These are phyloP conservation scores for Drosophila birchii DNA, from an alignment of 2,888 invertebrate species.

Conservation along the genomic window DNA sequence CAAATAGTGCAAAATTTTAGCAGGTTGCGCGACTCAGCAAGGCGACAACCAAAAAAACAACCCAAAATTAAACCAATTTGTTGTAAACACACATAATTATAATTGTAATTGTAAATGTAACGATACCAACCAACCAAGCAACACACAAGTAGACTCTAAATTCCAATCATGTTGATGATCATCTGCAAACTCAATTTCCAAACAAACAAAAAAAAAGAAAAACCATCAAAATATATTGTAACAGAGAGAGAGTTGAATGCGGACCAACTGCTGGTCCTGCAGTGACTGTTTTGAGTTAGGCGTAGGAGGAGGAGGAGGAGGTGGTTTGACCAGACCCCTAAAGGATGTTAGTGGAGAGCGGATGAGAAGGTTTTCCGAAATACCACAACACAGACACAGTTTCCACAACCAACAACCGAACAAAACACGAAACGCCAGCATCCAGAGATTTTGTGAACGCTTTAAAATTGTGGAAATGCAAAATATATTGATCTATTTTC, in stretches of 20 bases:
- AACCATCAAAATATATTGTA: slow-evolving; percentile 47
- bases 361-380: slow-evolving; percentile 71
- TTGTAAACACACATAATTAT: slow-evolving; percentile 61
- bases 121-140: slow-evolving; percentile 8
- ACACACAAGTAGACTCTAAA: slow-evolving; percentile 58
- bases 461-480: slow-evolving; percentile 50
- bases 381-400: slow-evolving; percentile 36
- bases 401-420: slow-evolving; percentile 37
- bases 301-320: slow-evolving; percentile 29
- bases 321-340: slow-evolving; percentile 43
- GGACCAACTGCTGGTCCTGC: slow-evolving; percentile 34
- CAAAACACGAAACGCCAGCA: slow-evolving; percentile 37
- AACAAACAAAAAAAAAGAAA: slow-evolving; percentile 9
- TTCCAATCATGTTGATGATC: slow-evolving; percentile 74
- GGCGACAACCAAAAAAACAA: slow-evolving; percentile 63
- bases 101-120: slow-evolving; percentile 51
- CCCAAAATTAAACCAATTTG: slow-evolving; percentile 60
- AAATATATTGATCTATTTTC: slow-evolving; percentile 55
- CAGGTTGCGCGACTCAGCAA: slow-evolving; percentile 58
- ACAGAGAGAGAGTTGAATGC: slow-evolving; percentile 49
- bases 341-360: slow-evolving; percentile 48
- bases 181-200: slow-evolving; percentile 64
- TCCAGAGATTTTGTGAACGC: slow-evolving; percentile 50
- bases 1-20: slow-evolving; percentile 73
- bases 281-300: slow-evolving; percentile 71